Evolutionary conservation across 2,113 vertebrate species (phyloP).

Genomic region (Eurystomus gularis): DNA sequence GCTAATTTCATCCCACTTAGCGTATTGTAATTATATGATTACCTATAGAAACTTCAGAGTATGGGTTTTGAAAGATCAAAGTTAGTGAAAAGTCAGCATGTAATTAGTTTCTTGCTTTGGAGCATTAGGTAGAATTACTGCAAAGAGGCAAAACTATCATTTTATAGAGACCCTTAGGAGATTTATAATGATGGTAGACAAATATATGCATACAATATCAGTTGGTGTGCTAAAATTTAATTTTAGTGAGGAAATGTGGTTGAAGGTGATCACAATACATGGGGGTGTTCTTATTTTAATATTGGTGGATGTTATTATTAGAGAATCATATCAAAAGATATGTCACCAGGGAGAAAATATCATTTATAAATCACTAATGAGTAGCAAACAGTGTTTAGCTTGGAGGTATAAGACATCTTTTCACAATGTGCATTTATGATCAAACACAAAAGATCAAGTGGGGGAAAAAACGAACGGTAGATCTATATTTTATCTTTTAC

Average conservation of each 20-base stretch:
- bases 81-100: conserved; percentile 85
- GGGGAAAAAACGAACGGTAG: conserved; percentile 31
- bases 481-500: conserved; percentile 73
- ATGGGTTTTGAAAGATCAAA: conserved; percentile 81
- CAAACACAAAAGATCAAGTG: conserved; percentile 80
- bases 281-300: conserved; percentile 93
- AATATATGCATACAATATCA: conserved; percentile 86
- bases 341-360: conserved; percentile 99
- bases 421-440: conserved; percentile 85
- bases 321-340: conserved; percentile 96
- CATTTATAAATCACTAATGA: conserved; percentile 99
- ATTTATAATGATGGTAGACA: conserved; percentile 87
- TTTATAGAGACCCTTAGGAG: conserved; percentile 86
- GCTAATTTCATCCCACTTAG: conserved; percentile 81
- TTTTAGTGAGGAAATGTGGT: conserved; percentile 86
- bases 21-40: conserved; percentile 81
- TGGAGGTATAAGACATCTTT: conserved; percentile 86
- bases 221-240: conserved; percentile 86
- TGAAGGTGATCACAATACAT: conserved; percentile 88
- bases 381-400: conserved; percentile 94
- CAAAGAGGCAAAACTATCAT: conserved; percentile 84
- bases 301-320: conserved; percentile 97
- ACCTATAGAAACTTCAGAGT: conserved; percentile 81
- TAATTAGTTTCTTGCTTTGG: conserved; percentile 87
- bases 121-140: conserved; percentile 87